These are phyloP conservation scores for Serrognathus titanus DNA, from an alignment of 2,888 invertebrate species.

Conservation along the genomic window DNA sequence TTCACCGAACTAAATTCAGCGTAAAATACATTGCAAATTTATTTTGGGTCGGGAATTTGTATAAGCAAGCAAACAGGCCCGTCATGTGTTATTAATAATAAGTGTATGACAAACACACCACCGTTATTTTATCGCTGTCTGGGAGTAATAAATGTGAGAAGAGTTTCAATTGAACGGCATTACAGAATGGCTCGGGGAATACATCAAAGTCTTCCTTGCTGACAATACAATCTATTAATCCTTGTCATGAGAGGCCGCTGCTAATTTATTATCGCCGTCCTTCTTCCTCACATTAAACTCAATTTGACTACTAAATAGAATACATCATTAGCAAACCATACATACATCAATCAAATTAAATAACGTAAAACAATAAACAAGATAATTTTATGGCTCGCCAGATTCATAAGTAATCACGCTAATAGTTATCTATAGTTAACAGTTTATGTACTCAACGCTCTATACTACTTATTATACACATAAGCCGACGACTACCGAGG, in stretches of 20 bases:
- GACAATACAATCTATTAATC: constrained; percentile 50
- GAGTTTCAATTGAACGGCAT: constrained; percentile 44
- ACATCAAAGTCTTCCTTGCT: constrained; percentile 48
- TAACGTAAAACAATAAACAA: constrained; percentile 17
- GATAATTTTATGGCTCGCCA: constrained; percentile 14
- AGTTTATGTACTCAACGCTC: neutral
- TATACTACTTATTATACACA: no score
- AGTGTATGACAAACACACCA: constrained; percentile 3
- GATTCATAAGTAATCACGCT: constrained; percentile 10
- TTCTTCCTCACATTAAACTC: constrained; percentile 28
- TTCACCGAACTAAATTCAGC: no score
- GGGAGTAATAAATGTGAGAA: constrained; percentile 46
- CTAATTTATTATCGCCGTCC: constrained; percentile 46
- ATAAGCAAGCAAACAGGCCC: no score
- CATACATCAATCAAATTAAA: constrained; percentile 39
- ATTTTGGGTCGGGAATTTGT: no score
- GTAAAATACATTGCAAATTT: no score
- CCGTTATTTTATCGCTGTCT: constrained; percentile 29
- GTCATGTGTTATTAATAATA: constrained; percentile 15
- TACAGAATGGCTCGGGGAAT: constrained; percentile 40
- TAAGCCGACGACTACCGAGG: no score
- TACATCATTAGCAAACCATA: constrained; percentile 40
- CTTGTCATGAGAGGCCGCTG: constrained; percentile 43
- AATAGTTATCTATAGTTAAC: neutral
- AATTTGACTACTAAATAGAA: constrained; percentile 38